Evolutionary conservation across 2,113 vertebrate species (phyloP), one percentile per base, ranked within the genome.

Genomic region (Bostrychus sinensis): DNA sequence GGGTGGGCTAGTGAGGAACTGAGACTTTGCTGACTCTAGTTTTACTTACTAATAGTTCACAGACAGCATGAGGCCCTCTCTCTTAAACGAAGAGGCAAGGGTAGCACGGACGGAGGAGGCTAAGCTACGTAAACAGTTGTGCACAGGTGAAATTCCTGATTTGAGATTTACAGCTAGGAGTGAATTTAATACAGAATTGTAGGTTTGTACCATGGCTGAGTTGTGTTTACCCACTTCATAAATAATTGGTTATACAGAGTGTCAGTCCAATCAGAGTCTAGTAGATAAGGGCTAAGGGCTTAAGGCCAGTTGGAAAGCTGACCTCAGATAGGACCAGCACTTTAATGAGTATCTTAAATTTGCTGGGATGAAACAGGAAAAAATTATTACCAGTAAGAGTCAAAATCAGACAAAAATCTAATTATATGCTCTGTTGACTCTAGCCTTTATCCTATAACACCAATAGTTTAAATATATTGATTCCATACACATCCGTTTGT

Each of bases 21-120:
- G 17, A 28, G 56, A 63, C 75, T 85, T 78, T 87, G 85, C 86
- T 88, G 88, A 89, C 79, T 85, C 67, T 7, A 68, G 56, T 77
- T 81, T 84, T 78, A 66, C 85, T 70, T 61, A 69, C 54, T 70
- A 77, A 72, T 75, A 62, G 66, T 61, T 79, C 60, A 67, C 65
- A 73, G 58, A 72, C 37, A 66, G 45, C 37, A 59, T 3, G 69
- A 45, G 61, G 2, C 51, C 70, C 28, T 53, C 39, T 46, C 19
- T 41, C 67, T 43, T 42, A 66, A 23, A 17, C 43, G 48, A 57
- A 68, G 45, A 65, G 5, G 34, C 13, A 22, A 56, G 26, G 13
- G 56, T 28, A 43, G 17, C n/a, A 12, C 68, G n/a, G 19, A 25
- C 3, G 3, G 8, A 32, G 30, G 48, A 51, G 25, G 26, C 48